Conservation (phyloP, 2,113 vertebrate species). For the Colossoma macropomum region DNA sequence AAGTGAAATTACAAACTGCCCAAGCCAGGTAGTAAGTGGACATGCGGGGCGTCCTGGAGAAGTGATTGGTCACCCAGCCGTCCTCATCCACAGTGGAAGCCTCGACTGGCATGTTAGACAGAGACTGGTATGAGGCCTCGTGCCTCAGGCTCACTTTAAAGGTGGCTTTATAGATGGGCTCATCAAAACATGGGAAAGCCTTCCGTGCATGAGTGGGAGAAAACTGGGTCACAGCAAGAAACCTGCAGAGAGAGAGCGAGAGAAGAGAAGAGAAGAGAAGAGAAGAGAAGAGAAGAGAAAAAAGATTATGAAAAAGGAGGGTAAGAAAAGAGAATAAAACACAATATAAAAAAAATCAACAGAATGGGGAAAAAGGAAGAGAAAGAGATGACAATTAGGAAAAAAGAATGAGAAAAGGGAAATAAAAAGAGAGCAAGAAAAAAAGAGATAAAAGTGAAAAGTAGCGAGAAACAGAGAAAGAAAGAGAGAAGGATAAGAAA, state of each 20-base stretch:
- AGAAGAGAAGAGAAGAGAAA: background rate
- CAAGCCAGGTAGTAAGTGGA: conserved; percentile 97
- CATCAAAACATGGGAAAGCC: conserved; percentile 97
- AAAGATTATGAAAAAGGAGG: background rate
- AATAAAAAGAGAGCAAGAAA: background rate
- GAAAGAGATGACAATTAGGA: background rate
- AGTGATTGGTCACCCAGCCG: conserved; percentile 90
- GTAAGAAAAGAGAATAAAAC: background rate
- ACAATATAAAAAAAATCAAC: background rate
- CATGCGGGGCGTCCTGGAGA: conserved; percentile 85
- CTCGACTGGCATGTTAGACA: conserved; percentile 97
- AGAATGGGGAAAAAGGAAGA: background rate
- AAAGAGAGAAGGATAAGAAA: background rate
- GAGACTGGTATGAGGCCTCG: conserved; percentile 89
- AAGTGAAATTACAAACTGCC: conserved; percentile 98
- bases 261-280: conserved; percentile 9
- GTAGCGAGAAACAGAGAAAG: background rate
- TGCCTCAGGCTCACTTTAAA: conserved; percentile 93
- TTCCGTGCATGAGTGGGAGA: conserved; percentile 96
- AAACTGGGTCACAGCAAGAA: conserved; percentile 95
- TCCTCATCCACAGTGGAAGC: conserved; percentile 86
- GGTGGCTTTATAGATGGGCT: conserved; percentile 97
- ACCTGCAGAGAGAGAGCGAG: conserved; percentile 73
- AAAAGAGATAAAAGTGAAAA: background rate
- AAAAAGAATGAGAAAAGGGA: background rate